Evolutionary conservation across 2,888 invertebrate species (phyloP).

Genomic region (Morinoia aosen): DNA sequence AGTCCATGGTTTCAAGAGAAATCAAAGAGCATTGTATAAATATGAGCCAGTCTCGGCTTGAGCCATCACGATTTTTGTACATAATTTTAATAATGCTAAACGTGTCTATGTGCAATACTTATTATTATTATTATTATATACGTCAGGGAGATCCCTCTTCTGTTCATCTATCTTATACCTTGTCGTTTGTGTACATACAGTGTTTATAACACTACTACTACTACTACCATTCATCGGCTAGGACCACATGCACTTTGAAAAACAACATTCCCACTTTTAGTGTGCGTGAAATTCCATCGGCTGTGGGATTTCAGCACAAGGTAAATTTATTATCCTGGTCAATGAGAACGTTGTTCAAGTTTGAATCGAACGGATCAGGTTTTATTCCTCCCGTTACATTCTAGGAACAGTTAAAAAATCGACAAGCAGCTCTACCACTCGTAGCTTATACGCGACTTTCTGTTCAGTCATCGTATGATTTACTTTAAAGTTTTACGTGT

Average conservation of each 20-base stretch:
- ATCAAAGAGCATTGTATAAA: background rate
- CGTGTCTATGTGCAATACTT: slow-evolving; percentile 18
- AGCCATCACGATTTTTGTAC: background rate
- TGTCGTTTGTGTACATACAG: background rate
- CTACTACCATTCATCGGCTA: background rate
- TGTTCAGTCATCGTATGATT: background rate
- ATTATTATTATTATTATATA: slow-evolving; percentile 5
- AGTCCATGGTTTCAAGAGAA: background rate
- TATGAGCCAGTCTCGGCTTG: background rate
- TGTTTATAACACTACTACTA: background rate
- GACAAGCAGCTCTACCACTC: too few species aligned
- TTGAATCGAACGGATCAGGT: background rate
- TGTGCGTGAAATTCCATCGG: background rate
- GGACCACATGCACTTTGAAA: background rate
- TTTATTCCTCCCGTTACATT: background rate
- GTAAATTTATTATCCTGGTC: background rate
- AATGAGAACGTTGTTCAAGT: background rate
- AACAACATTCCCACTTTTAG: background rate
- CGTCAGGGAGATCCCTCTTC: background rate
- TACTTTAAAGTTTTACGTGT: background rate
- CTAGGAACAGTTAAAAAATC: too few species aligned
- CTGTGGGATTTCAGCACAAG: background rate
- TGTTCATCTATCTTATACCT: background rate
- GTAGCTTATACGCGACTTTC: background rate
- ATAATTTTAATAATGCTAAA: background rate